A percentile compares a stretch with the other conserved stretches of the same genome.
Evolutionary conservation across 2,113 vertebrate genomes (phyloP).

Genomic region (Microtus montanus): DNA sequence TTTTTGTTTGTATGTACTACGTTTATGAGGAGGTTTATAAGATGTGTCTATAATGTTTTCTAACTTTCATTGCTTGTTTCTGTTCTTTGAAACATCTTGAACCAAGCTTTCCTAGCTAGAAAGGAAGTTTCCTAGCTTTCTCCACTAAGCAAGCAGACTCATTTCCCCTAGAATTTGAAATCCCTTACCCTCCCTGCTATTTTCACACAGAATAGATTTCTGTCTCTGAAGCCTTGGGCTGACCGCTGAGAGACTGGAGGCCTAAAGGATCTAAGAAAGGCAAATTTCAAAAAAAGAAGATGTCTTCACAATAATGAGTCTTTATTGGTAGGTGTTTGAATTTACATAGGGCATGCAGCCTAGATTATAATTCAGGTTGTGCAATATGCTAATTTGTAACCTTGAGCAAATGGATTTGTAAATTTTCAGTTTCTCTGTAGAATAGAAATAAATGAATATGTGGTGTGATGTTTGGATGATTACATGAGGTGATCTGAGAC

Average conservation of each 20-base stretch:
- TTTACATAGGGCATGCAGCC: neutral
- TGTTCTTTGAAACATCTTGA: neutral
- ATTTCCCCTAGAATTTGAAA: neutral
- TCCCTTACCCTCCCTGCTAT: neutral
- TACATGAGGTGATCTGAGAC: neutral
- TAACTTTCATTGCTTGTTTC: neutral
- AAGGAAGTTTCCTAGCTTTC: neutral
- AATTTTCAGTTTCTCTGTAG: neutral
- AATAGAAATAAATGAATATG: neutral
- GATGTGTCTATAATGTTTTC: neutral
- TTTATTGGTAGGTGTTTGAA: neutral
- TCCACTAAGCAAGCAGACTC: neutral
- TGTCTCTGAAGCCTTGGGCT: neutral
- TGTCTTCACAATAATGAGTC: neutral
- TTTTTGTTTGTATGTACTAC: neutral
- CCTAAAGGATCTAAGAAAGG: neutral
- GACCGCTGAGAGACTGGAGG: neutral
- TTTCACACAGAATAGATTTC: neutral
- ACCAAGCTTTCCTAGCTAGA: neutral
- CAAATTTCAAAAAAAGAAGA: neutral
- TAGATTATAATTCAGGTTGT: conserved; percentile 26
- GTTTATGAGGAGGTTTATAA: neutral
- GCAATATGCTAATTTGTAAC: neutral
- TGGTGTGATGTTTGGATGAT: neutral
- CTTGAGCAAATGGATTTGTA: neutral